phyloP scores from a whole-genome alignment of 2,888 invertebrate genomes.

The Sarcophaga caerulescens region DNA sequence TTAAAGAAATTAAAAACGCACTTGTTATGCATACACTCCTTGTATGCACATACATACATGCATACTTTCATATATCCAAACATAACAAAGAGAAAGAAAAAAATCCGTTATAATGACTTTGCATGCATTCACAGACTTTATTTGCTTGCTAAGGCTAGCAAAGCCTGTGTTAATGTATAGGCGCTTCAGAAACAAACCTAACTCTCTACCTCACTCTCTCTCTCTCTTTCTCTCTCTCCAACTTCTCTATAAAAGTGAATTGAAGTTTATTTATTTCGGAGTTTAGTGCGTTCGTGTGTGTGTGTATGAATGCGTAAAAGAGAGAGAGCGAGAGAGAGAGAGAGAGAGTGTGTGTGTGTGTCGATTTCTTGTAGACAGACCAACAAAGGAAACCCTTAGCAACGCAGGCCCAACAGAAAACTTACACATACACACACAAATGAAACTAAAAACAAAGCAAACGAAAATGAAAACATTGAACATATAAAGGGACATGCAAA shows the following conservation, averaged over 20 bases:
- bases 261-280: background rate
- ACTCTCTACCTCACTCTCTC: no score
- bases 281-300: conserved; percentile 11
- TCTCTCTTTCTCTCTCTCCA: no score
- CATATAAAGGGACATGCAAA: background rate
- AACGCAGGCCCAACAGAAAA: conserved; percentile 74
- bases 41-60: no score
- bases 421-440: background rate
- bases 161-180: background rate
- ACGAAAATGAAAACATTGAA: conserved; percentile 72
- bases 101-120: conserved; percentile 15
- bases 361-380: background rate
- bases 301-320: background rate
- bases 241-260: background rate
- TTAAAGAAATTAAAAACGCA: conserved; percentile 28
- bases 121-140: conserved; percentile 26
- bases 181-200: no score
- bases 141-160: conserved; percentile 26
- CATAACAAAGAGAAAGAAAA: background rate
- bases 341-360: no score
- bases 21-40: no score
- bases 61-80: background rate
- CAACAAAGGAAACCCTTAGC: conserved; percentile 80
- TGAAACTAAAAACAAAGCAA: conserved; percentile 62
- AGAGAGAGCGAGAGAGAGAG: no score